Conservation (phyloP, 2,888 invertebrate species). For the Chelonus formosanus region DNA sequence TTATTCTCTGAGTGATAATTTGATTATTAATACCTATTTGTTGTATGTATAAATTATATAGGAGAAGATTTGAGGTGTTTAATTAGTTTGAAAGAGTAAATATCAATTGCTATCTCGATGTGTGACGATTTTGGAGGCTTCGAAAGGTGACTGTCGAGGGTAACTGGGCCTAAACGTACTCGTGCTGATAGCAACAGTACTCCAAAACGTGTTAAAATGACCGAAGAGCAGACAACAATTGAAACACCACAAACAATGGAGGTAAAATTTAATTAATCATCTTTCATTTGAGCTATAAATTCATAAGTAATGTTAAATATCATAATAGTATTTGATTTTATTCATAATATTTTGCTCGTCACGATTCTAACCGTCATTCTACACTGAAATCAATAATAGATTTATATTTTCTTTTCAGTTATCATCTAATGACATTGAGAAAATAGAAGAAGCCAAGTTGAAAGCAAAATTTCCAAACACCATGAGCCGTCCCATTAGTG, state of each 20-base stretch:
- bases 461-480: constrained; percentile 89
- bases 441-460: constrained; percentile 90
- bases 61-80: too few species aligned
- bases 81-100: too few species aligned
- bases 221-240: constrained; percentile 53
- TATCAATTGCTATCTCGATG: constrained; percentile 26
- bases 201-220: constrained; percentile 51
- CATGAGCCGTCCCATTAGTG: constrained; percentile 73
- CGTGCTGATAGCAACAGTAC: constrained; percentile 31
- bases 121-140: constrained; percentile 36
- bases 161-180: constrained; percentile 37
- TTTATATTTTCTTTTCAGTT: constrained; percentile 53
- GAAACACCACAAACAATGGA: constrained; percentile 53
- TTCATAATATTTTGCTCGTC: too few species aligned
- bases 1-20: too few species aligned
- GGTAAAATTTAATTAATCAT: constrained; percentile 40
- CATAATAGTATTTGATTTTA: too few species aligned
- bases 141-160: constrained; percentile 33
- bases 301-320: not conserved
- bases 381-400: constrained; percentile 25
- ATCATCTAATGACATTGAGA: constrained; percentile 79
- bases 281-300: constrained; percentile 5
- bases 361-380: not conserved
- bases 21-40: too few species aligned
- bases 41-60: too few species aligned